These are phyloP conservation scores for Ichneumoninae sp. DNA, from an alignment of 2,888 invertebrate genomes.

Conservation along the genomic window DNA sequence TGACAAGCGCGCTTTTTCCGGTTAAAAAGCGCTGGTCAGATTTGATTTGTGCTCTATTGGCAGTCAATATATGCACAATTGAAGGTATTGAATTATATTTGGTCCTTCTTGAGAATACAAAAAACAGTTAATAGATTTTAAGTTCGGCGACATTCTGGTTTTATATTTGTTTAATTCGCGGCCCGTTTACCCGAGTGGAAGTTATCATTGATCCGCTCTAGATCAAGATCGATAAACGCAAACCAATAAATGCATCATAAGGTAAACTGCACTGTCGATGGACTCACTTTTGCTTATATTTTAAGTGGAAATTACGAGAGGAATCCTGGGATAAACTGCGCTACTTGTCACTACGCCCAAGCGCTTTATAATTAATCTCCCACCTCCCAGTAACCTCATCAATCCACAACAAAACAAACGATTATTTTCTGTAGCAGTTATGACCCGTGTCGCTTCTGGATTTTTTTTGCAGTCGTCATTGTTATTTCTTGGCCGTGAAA, in stretches of 20 bases:
- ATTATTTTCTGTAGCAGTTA: constrained; percentile 1
- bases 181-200: background rate
- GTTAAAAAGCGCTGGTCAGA: too few species aligned
- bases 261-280: constrained; percentile 12
- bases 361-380: constrained; percentile 83
- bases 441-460: constrained; percentile 18
- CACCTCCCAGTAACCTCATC: constrained; percentile 71
- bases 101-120: too few species aligned
- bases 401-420: background rate
- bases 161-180: background rate
- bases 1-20: too few species aligned
- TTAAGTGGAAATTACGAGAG: constrained; percentile 45
- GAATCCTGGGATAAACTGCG: constrained; percentile 73
- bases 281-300: constrained; percentile 44
- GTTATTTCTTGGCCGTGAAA: too few species aligned
- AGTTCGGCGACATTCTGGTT: background rate
- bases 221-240: constrained; percentile 32
- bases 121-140: background rate
- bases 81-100: too few species aligned
- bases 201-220: constrained; percentile 8
- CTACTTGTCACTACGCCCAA: constrained; percentile 80
- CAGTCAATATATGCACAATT: too few species aligned
- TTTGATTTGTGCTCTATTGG: too few species aligned
- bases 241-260: constrained; percentile 12
- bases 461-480: constrained; percentile 2